Evolutionary conservation across 2,797 vertebrate species (phyloP).

Genomic region (Neosilurus hyrtlii): DNA sequence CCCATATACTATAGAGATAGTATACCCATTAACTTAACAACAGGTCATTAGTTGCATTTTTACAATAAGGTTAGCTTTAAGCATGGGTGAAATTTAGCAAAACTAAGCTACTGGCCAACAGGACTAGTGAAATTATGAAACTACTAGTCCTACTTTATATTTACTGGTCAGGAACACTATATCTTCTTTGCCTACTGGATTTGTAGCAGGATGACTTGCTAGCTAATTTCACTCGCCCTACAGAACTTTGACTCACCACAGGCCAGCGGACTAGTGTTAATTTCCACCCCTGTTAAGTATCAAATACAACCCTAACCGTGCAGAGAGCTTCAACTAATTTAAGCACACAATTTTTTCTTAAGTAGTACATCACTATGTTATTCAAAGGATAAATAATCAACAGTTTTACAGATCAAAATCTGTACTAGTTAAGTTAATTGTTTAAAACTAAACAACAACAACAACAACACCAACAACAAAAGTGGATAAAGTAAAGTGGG

Average conservation of each 20-base stretch:
- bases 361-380: background rate
- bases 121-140: too few relatives aligned
- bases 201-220: too few relatives aligned
- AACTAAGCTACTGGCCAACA: too few relatives aligned
- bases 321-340: background rate
- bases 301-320: background rate
- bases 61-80: background rate
- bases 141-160: too few relatives aligned
- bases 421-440: slow-evolving; percentile 1
- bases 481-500: slow-evolving; percentile 37
- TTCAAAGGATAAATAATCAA: background rate
- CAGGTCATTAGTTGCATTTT: background rate
- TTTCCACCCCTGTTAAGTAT: background rate
- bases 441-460: slow-evolving; percentile 4
- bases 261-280: too few relatives aligned
- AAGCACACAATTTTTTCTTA: background rate
- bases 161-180: too few relatives aligned
- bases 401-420: slow-evolving; percentile 7
- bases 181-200: too few relatives aligned
- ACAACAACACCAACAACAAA: too few relatives aligned
- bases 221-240: too few relatives aligned
- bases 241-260: too few relatives aligned
- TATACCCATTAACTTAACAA: background rate
- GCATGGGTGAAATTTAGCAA: too few relatives aligned
- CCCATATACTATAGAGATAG: background rate